Evolutionary conservation across 1,140 invertebrate genomes (phyloP).

Genomic region (Ceratina japonica): DNA sequence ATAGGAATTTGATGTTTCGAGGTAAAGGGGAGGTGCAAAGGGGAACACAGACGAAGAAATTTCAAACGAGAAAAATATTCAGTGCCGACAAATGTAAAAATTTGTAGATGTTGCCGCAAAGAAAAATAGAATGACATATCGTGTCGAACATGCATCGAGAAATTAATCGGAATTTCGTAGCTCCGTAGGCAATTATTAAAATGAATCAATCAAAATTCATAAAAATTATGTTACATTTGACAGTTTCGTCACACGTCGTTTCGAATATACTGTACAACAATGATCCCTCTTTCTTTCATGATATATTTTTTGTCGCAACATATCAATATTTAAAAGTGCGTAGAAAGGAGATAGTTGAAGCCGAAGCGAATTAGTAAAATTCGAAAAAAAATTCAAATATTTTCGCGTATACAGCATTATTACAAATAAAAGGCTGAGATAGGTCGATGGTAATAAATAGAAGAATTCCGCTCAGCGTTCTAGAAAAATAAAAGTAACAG

Average conservation of each 20-base stretch:
- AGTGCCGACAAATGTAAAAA: neutral
- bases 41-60: neutral
- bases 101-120: neutral
- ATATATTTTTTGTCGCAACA: conserved; percentile 5
- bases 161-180: conserved; percentile 18
- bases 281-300: conserved; percentile 24
- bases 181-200: conserved; percentile 23
- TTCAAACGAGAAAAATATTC: neutral
- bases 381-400: neutral
- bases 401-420: neutral
- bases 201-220: neutral
- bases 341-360: conserved; percentile 32
- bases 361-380: conserved; percentile 16
- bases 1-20: neutral
- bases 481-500: conserved; percentile 38
- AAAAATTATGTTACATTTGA: neutral
- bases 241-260: neutral
- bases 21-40: conserved; percentile 35
- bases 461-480: conserved; percentile 24
- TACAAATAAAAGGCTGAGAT: neutral
- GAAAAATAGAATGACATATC: conserved; percentile 3
- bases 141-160: conserved; percentile 32
- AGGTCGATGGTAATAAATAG: conserved; percentile 10
- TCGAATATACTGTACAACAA: neutral
- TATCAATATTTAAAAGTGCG: conserved; percentile 17